Evolutionary conservation across 37 sponge, comb jelly and placozoan species (phyloP).

Genomic region (Chondrosia reniformis): DNA sequence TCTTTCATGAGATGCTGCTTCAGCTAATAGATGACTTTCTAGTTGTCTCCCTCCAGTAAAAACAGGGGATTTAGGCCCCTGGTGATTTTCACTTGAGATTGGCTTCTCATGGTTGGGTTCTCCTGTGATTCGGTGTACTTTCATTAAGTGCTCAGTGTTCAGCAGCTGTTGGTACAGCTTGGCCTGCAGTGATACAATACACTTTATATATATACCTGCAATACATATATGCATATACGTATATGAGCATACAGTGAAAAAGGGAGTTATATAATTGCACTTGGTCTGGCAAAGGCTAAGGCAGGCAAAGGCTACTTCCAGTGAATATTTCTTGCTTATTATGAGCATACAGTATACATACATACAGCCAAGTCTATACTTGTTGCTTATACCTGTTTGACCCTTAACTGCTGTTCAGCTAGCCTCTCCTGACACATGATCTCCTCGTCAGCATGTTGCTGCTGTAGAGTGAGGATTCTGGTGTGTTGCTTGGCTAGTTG

Average conservation of each 20-base stretch:
- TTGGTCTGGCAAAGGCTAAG: no score
- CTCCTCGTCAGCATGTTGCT: conserved; percentile 12
- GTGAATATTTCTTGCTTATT: neutral
- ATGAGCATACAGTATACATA: neutral
- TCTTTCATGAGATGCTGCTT: conserved; percentile 17
- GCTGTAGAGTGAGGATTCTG: conserved; percentile 22
- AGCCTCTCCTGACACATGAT: conserved; percentile 53
- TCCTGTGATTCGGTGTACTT: neutral
- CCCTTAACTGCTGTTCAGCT: conserved; percentile 74
- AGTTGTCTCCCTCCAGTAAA: neutral
- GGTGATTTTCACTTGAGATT: neutral
- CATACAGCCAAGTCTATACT: neutral
- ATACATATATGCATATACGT: neutral
- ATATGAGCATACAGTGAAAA: neutral
- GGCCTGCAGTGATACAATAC: no score
- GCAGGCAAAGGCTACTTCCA: no score
- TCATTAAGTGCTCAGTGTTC: conserved; percentile 8
- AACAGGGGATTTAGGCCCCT: conserved; percentile 18
- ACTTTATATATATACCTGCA: neutral
- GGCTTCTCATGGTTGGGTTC: neutral
- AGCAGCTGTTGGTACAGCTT: conserved; percentile 49
- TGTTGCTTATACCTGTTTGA: conserved; percentile 45
- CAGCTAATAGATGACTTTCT: conserved; percentile 21
- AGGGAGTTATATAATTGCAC: no score
- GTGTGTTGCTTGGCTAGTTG: conserved; percentile 72